Conservation (phyloP, 2,888 invertebrate species). For the Digitonthophagus gazella region DNA sequence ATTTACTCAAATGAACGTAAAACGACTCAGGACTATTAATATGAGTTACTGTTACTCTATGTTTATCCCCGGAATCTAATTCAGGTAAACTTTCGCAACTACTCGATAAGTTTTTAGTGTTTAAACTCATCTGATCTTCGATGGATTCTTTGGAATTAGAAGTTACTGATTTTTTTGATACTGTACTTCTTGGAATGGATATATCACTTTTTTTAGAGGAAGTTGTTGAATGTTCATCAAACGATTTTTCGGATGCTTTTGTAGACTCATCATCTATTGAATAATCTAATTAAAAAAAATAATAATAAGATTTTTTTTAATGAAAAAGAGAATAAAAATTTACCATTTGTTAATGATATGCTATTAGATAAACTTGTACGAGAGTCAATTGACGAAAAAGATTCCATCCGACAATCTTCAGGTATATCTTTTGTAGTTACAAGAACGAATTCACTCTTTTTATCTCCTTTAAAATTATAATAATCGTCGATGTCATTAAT, state of each 20-base stretch:
- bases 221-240: not conserved
- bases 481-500: constrained; percentile 21
- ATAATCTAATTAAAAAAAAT: not conserved
- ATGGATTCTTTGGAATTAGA: not conserved
- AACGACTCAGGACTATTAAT: constrained; percentile 63
- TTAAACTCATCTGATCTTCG: not conserved
- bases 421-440: constrained; percentile 20
- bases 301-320: too few species aligned
- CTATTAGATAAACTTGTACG: not conserved
- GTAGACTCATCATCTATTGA: not conserved
- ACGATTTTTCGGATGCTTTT: not conserved
- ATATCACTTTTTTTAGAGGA: not conserved
- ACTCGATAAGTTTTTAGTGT: not conserved
- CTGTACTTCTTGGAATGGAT: too few species aligned
- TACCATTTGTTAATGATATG: not conserved
- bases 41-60: constrained; percentile 56
- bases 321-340: too few species aligned
- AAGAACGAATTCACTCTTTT: constrained; percentile 11
- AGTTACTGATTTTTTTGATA: too few species aligned
- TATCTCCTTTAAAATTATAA: constrained; percentile 9
- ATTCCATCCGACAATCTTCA: not conserved
- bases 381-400: constrained; percentile 6
- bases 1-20: constrained; percentile 59
- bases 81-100: not conserved
- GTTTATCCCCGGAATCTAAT: constrained; percentile 41